Conservation (phyloP, 2,888 invertebrate genomes). For the Lycaena phlaeas region DNA sequence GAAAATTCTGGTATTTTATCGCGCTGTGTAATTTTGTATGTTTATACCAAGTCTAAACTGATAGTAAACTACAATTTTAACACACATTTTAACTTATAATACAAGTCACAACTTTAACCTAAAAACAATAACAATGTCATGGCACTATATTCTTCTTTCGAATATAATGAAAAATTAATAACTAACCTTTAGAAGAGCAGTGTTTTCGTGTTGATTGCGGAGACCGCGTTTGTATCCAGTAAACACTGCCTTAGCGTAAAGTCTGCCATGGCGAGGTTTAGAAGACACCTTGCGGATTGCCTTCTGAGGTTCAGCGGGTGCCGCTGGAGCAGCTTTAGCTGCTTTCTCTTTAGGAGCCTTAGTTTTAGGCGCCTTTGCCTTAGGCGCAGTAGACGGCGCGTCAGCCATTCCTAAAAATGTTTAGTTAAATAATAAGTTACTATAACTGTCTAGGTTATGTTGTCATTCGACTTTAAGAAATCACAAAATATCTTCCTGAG, state of each 20-base stretch:
- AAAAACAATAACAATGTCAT: constrained; percentile 7
- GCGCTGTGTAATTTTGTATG: no score
- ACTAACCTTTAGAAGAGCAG: constrained; percentile 88
- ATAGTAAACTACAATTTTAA: no score
- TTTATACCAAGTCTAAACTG: no score
- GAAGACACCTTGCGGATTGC: constrained; percentile 63
- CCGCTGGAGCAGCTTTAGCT: constrained; percentile 68
- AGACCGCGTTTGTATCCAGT: constrained; percentile 96
- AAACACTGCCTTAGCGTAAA: constrained; percentile 98
- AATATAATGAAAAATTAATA: background rate
- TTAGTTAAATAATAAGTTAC: constrained; percentile 24
- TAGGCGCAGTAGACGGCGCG: constrained; percentile 67
- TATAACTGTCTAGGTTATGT: constrained; percentile 56
- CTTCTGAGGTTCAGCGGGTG: constrained; percentile 67
- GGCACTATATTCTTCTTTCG: background rate
- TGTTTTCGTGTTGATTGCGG: constrained; percentile 98
- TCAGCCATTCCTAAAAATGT: constrained; percentile 77
- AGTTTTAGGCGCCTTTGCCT: constrained; percentile 69
- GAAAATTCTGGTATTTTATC: no score
- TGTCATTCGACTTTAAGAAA: constrained; percentile 47
- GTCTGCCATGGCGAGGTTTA: constrained; percentile 81
- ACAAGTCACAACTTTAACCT: constrained; percentile 11
- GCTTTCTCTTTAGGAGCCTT: constrained; percentile 74
- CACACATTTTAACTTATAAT: no score
- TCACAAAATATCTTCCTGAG: constrained; percentile 39